Base-by-base conservation (phyloP, 2,113 vertebrate species). In the Climacteris rufus region DNA sequence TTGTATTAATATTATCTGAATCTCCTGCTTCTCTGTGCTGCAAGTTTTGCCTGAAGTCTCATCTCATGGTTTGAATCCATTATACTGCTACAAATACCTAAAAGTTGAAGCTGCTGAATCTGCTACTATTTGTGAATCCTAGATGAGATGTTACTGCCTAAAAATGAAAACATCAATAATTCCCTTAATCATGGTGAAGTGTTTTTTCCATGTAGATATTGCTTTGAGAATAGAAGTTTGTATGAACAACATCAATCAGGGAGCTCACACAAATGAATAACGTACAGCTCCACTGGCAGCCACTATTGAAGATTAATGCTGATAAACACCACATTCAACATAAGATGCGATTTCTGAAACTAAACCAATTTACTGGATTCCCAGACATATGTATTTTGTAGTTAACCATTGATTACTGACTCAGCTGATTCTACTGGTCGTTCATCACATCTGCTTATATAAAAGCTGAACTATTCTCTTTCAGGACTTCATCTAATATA, bases 391-490 rank as follows among this genome's bases (percentile, higher is more conserved):
- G 64, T 91, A 86, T 95, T 95, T 93, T 95, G 83, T 91, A 96
- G 89, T 91, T 81, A 88, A 17, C 35, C 77, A 87, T 64, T 97
- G 95, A 96, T 95, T 94, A 94, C 95, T 95, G 95, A 95, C 95
- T 93, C 86, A 95, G 90, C 78, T 92, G 83, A 84, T 95, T 95
- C 83, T 78, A 17, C 57, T 77, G 72, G 60, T 89, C 96, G 88
- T 97, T 96, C 75, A 92, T 97, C 95, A 94, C 76, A 69, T 15
- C 39, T 83, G 66, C 42, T 83, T 95, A 77, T 66, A 65, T 49
- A 68, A 92, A 92, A 87, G 61, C 44, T 33, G 63, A 93, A 54
- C 83, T 87, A 49, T 94, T 96, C 60, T 76, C 85, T 95, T 97
- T 60, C 83, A 92, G 45, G 54, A 76, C 50, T 95, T 87, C 66